Evolutionary conservation across 35 echinoderm and acorn worm species (phyloP).

Genomic region (Acanthaster planci): DNA sequence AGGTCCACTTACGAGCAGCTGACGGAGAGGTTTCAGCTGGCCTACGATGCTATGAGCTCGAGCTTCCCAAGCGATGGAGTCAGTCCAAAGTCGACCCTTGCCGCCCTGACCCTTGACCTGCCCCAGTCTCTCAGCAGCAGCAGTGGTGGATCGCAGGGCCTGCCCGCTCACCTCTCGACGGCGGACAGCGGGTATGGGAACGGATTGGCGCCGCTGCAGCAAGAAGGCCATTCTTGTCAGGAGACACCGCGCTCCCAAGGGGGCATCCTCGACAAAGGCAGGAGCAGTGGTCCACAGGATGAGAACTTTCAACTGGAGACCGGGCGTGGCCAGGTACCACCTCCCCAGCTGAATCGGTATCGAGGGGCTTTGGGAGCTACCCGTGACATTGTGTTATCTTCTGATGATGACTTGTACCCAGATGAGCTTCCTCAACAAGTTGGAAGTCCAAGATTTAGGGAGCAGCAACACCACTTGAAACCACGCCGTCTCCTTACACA

Average conservation of each 20-base stretch:
- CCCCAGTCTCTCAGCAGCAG: not conserved
- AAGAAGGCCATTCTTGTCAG: not conserved
- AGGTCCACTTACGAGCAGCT: not conserved
- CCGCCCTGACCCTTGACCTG: constrained; percentile 6
- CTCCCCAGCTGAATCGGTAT: not conserved
- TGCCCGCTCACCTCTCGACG: constrained; percentile 16
- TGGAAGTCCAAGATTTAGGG: not conserved
- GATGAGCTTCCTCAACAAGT: not conserved
- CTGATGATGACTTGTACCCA: constrained; percentile 6
- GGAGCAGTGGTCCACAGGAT: not conserved
- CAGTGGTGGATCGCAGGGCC: constrained; percentile 8
- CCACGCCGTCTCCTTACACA: not conserved
- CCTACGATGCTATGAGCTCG: constrained; percentile 12
- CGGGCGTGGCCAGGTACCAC: not conserved
- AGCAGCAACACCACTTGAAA: not conserved
- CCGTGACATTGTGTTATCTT: not conserved
- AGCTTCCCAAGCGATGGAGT: not conserved
- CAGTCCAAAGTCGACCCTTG: not conserved
- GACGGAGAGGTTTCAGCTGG: not conserved
- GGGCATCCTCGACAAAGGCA: not conserved
- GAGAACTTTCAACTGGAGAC: not conserved
- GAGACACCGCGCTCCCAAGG: not conserved
- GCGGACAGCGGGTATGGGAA: constrained; percentile 42
- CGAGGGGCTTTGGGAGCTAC: not conserved
- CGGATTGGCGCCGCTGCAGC: not conserved